Base-by-base conservation (phyloP, 2,888 invertebrate species). In the Chymomyza amoena region DNA sequence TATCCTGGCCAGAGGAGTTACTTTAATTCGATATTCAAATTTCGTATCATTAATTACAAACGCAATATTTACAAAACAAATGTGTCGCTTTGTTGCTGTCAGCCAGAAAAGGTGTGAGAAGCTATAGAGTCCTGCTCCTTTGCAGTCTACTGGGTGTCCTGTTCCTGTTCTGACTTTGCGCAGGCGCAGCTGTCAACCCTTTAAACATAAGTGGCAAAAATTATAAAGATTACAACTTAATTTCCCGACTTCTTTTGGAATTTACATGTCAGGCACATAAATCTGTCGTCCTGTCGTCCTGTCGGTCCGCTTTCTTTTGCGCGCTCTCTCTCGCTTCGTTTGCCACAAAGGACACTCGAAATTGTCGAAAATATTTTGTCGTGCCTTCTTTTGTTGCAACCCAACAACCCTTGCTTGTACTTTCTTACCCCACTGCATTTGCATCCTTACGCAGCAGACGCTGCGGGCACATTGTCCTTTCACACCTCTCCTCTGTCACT, bases 51-150 rank as follows among this genome's bases (percentile, higher is more conserved):
- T 90, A 89, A 91, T 90, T 90, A 91, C 87, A 80, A 87, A 91
- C 91, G 91, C 91, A 91, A 91, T 91, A 91, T 91, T 91, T 91
- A 91, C 91, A 91, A 91, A 91, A 91, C 91, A 91, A 91, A 91
- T 88, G 91, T 87, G 88, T 90, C 81, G 88, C 83, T 82, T 90
- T 90, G 87, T 87, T 64, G 63, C n/a, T 60, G 52, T 25, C 18
- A 45, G 15, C 45, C 28, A 25, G 54, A 61, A 79, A 81, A 77
- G 82, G 80, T 82, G 89, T 82, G 81, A 82, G 72, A 70, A 25
- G 20, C 25, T 32, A 32, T 1, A 20, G 10, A 20, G 57, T 13
- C 7, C 13, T 1, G 4, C 6, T 13, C 7, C 13, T 1, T 1
- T 7, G 39, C 32, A 32, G 32, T 32, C 32, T 32, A 32, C 32